Evolutionary conservation across 2,888 invertebrate species (phyloP).

Genomic region (Chouioia cunea): DNA sequence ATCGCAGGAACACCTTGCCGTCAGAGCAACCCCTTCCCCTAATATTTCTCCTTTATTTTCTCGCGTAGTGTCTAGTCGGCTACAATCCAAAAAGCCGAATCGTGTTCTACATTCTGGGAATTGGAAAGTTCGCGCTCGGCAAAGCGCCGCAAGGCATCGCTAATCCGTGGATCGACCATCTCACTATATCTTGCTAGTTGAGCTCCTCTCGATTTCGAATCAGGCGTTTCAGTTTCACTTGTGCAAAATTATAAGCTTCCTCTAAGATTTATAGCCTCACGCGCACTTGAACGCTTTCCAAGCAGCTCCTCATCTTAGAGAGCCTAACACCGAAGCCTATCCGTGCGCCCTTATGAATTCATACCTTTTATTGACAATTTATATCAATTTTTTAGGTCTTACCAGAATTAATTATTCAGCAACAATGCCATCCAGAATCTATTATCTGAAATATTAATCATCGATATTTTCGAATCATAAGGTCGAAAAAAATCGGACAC

Average conservation of each 20-base stretch:
- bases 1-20: conserved; percentile 44
- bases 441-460: no score
- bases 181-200: background rate
- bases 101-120: conserved; percentile 44
- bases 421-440: no score
- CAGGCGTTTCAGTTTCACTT: conserved; percentile 40
- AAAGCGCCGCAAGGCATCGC: conserved; percentile 33
- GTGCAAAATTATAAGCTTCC: conserved; percentile 43
- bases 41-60: conserved; percentile 1
- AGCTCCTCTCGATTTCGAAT: conserved; percentile 43
- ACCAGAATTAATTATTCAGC: no score
- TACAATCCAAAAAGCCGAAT: conserved; percentile 42
- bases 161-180: no score
- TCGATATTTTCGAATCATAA: no score
- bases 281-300: background rate
- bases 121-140: conserved; percentile 41
- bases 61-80: background rate
- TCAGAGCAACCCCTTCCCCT: conserved; percentile 45
- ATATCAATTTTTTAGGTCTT: no score
- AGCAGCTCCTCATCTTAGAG: no score
- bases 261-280: conserved; percentile 35
- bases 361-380: no score
- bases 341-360: no score
- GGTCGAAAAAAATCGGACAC: no score
- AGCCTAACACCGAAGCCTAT: no score